Evolutionary conservation across 1,140 invertebrate genomes (phyloP), one percentile per base, ranked within the genome.

Genomic region (Ceratoteleas bidentatus): DNA sequence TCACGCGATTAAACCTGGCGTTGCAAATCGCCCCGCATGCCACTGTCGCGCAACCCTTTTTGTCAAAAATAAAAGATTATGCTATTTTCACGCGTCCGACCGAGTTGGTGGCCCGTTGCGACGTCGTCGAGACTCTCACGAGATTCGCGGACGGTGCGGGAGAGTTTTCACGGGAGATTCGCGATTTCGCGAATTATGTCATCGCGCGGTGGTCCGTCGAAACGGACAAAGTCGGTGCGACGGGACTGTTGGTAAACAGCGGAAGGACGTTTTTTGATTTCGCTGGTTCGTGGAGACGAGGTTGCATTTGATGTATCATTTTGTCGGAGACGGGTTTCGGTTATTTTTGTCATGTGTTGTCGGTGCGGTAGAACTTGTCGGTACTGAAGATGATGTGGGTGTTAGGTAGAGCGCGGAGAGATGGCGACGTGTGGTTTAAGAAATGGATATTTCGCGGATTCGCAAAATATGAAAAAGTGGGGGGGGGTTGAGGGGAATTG

Each of bases 181-280:
- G 45, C n/a, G n/a, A 7, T 73, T 68, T 10, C 68, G 49, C 60
- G 40, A 81, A 81, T 81, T 81, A 81, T 81, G 78, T 81, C 78
- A 81, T 74, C 58, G 40, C 24, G 58, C 3, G 60, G 43, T 40
- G 53, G 43, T 54, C 64, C 9, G 62, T 58, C 15, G 49, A 33
- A 43, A 6, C 40, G 7, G 2, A 14, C n/a, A 33, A 34, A 6
- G 34, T 53, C 45, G 34, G 57, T 65, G 50, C 65, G 34, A 45
- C 9, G 9, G 34, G 5, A 36, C 9, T 36, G 34, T 36, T 36
- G 4, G 34, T 36, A 4, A 36, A 36, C 34, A 36, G 9, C 9
- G 34, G 34, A 9, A 9, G 34, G 4, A 6, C 9, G 9, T 36
- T 36, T 36, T 36, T 36, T 36, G 34, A 6, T 36, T 36, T 36